Percentiles rank a stretch among this genome's conserved stretches.
These are phyloP conservation scores for Aeoliscus strigatus DNA, from an alignment of 2,797 vertebrate genomes.

Conservation along the genomic window DNA sequence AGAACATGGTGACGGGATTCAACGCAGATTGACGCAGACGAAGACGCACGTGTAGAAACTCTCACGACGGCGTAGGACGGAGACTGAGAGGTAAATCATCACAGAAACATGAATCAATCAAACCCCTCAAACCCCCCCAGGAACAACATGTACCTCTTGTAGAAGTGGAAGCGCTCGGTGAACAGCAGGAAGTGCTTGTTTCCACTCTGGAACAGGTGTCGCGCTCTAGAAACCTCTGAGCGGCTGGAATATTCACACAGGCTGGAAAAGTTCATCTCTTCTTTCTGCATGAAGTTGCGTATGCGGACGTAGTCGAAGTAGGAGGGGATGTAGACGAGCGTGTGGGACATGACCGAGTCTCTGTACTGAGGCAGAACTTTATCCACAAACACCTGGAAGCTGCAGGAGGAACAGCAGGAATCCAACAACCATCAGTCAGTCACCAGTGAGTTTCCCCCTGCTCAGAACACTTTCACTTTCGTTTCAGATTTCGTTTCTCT, in stretches of 20 bases:
- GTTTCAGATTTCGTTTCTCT: too few relatives aligned
- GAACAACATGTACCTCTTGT: constrained; percentile 83
- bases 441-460: too few relatives aligned
- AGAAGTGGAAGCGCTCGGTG: constrained; percentile 97
- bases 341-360: constrained; percentile 95
- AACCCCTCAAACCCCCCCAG: not conserved
- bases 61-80: too few relatives aligned
- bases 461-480: too few relatives aligned
- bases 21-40: too few relatives aligned
- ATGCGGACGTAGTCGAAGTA: constrained; percentile 95
- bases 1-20: too few relatives aligned
- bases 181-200: constrained; percentile 88
- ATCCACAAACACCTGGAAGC: constrained; percentile 88
- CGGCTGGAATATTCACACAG: constrained; percentile 88
- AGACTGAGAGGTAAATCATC: not conserved
- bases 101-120: too few relatives aligned
- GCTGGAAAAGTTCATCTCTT: constrained; percentile 83
- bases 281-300: constrained; percentile 91
- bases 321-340: constrained; percentile 87
- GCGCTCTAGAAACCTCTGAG: constrained; percentile 80
- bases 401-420: constrained; percentile 40
- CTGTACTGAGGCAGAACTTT: constrained; percentile 92
- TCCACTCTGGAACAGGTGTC: constrained; percentile 87
- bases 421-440: too few relatives aligned
- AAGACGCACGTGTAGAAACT: too few relatives aligned